These are phyloP conservation scores for Holothuria scabra DNA, from an alignment of 53 echinoderm and acorn worm genomes.

Conservation along the genomic window DNA sequence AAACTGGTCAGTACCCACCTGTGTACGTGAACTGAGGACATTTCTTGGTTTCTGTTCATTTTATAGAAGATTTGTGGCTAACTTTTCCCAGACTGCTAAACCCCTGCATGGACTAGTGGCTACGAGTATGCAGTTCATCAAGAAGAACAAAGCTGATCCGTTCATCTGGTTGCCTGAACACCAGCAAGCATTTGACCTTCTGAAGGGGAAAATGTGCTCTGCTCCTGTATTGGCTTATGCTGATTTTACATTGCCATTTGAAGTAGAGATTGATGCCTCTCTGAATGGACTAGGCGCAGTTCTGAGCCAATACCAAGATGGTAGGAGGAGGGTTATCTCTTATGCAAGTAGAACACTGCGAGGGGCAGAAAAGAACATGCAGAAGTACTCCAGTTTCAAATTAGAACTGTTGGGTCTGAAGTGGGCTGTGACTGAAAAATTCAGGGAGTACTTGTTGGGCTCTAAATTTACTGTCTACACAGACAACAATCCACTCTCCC, in stretches of 20 bases:
- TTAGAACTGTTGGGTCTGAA: conserved; percentile 42
- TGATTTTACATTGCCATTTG: conserved; percentile 12
- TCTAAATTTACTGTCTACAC: conserved; percentile 11
- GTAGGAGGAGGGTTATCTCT: conserved; percentile 18
- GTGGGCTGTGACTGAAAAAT: conserved; percentile 36
- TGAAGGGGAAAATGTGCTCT: conserved; percentile 20
- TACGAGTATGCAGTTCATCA: neutral
- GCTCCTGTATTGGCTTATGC: conserved; percentile 22
- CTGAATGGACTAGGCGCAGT: conserved; percentile 5
- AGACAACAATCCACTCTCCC: conserved; percentile 43
- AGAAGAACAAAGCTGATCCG: neutral
- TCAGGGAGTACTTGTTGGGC: conserved; percentile 21
- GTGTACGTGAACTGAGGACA: conserved; percentile 25
- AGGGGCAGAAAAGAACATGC: conserved; percentile 56
- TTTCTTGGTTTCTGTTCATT: conserved; percentile 45
- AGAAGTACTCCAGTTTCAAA: conserved; percentile 55
- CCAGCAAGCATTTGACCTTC: conserved; percentile 19
- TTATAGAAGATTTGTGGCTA: conserved; percentile 30
- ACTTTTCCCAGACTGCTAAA: conserved; percentile 26
- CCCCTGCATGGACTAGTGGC: conserved; percentile 26
- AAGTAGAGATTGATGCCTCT: conserved; percentile 13
- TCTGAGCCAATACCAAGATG: conserved; percentile 8
- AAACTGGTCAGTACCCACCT: conserved; percentile 8
- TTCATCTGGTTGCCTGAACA: conserved; percentile 12
- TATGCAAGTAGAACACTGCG: conserved; percentile 51